Conservation (phyloP, 2,113 vertebrate species). For the Pseudolaguvia tuberculata region DNA sequence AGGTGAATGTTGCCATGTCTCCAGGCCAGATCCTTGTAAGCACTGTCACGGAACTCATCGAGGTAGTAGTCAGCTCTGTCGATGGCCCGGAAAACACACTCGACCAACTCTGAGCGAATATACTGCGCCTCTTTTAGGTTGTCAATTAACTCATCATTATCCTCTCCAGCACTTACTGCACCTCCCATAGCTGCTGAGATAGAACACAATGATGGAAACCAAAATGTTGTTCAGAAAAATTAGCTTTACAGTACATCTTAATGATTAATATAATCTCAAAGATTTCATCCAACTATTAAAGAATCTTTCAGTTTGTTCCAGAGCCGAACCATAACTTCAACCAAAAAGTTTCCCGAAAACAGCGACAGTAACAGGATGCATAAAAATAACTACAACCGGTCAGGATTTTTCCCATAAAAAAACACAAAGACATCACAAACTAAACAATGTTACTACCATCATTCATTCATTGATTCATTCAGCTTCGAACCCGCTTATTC, state of each 20-base stretch:
- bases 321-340: too few species aligned
- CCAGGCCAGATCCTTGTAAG: conserved; percentile 84
- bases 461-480: too few species aligned
- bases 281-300: neutral
- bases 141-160: conserved; percentile 83
- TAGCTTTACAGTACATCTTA: neutral
- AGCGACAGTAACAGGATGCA: too few species aligned
- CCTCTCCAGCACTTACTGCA: conserved; percentile 81
- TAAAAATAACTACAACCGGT: too few species aligned
- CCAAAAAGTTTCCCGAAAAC: too few species aligned
- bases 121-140: conserved; percentile 84
- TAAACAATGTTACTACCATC: too few species aligned
- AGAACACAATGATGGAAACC: neutral
- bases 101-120: conserved; percentile 79
- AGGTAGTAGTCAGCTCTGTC: conserved; percentile 84
- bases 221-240: neutral
- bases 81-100: conserved; percentile 80
- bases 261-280: neutral
- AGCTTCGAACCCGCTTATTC: too few species aligned
- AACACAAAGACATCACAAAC: too few species aligned
- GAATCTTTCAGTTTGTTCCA: neutral
- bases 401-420: too few species aligned
- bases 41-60: conserved; percentile 82
- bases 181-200: conserved; percentile 72
- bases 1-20: conserved; percentile 86